Evolutionary conservation across 2,797 vertebrate genomes (phyloP).

Genomic region (Borostomias antarcticus): DNA sequence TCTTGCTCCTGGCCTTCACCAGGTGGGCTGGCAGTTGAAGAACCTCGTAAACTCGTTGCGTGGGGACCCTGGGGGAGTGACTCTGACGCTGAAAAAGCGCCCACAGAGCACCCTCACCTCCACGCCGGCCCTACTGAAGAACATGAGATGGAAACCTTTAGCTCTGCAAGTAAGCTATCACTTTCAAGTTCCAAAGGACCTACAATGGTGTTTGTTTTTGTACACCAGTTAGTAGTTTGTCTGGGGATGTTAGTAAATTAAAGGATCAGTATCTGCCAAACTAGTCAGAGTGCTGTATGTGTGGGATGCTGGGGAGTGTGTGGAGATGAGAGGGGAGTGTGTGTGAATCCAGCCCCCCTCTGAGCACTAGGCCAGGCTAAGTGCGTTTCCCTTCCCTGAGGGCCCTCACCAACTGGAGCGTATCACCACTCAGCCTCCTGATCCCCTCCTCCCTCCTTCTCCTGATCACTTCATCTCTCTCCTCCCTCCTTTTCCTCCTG

Average conservation of each 20-base stretch:
- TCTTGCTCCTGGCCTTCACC: constrained; percentile 24
- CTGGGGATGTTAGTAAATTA: not conserved
- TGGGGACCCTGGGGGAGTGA: constrained; percentile 89
- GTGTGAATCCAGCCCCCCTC: constrained; percentile 55
- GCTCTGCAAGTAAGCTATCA: constrained; percentile 81
- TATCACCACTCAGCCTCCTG: constrained; percentile 25
- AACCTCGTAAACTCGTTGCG: constrained; percentile 88
- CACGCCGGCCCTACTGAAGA: constrained; percentile 90
- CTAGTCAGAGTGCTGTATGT: constrained; percentile 21
- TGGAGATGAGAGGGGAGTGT: constrained; percentile 50
- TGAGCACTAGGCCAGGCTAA: constrained; percentile 65
- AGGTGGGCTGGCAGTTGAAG: constrained; percentile 96
- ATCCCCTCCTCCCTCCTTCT: not conserved
- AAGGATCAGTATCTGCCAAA: no score
- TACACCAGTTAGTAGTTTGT: not conserved
- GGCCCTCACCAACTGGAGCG: constrained; percentile 58
- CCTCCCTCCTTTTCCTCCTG: constrained; percentile 18
- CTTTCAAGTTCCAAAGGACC: constrained; percentile 6
- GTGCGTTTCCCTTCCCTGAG: constrained; percentile 56
- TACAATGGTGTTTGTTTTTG: not conserved
- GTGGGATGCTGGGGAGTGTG: constrained; percentile 27
- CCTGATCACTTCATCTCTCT: not conserved
- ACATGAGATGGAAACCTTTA: constrained; percentile 91
- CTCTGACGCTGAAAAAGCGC: constrained; percentile 89
- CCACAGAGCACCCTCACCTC: constrained; percentile 91